Evolutionary conservation across 2,888 invertebrate species (phyloP), one percentile per base, ranked within the genome.

Genomic region (Catocala sponsa): DNA sequence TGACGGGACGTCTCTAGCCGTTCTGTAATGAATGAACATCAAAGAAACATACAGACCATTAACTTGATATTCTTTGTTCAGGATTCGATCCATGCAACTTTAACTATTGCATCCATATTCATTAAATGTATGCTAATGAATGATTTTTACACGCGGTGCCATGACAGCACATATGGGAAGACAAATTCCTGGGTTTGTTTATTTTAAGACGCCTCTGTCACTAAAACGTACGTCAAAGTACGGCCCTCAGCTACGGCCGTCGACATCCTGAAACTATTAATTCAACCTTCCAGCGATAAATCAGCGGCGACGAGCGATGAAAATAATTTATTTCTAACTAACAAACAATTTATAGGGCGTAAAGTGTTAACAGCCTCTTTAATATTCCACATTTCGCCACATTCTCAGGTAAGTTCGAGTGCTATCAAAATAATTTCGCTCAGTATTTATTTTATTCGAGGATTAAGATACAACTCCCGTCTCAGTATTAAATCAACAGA

Each of bases 191-290:
- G 63, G 55, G 58, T 73, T 78, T 71, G 81, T 80, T 84, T 84
- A 85, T 85, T 85, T 84, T 79, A 74, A 76, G 81, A 78, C 74
- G 57, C 11, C 48, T 71, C 77, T 80, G 78, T 80, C 80, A 81
- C 55, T 69, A 73, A 47, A 72, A 75, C 76, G 73, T 72, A 76
- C 74, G 80, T 80, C 78, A 67, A 65, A 65, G 69, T 62, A 65
- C 64, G 59, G 65, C 71, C 72, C 72, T 66, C 64, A 60, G 60
- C 64, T 58, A 60, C 72, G 74, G 63, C 77, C 70, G 76, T 75
- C 77, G 80, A 84, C 87, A 88, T 89, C 85, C 88, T 86, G 83
- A 86, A 87, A 86, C 89, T 83, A 88, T 90, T 89, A 90, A 88
- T 88, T 82, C 78, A 70, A 74, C 76, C 82, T 79, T 66, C 72